Conservation (phyloP, 2,888 invertebrate species). For the Bimastos eiseni region DNA sequence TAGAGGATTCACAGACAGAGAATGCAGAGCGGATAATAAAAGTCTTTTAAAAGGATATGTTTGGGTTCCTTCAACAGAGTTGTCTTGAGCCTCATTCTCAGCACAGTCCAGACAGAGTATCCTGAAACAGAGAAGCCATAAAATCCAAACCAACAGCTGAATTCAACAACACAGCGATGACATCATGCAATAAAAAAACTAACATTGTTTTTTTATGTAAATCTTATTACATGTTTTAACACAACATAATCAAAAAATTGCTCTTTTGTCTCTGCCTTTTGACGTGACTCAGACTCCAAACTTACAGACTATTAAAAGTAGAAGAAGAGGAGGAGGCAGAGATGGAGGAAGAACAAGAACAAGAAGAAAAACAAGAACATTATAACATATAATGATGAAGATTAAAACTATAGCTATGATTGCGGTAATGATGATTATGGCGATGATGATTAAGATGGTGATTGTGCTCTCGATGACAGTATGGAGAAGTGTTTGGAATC, state of each 20-base stretch:
- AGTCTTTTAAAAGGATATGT: conserved; percentile 66
- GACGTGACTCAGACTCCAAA: too few relatives aligned
- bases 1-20: not conserved
- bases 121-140: not conserved
- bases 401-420: too few relatives aligned
- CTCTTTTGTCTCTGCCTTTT: too few relatives aligned
- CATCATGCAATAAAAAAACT: not conserved
- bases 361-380: too few relatives aligned
- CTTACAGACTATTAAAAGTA: too few relatives aligned
- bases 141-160: not conserved
- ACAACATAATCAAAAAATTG: too few relatives aligned
- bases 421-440: too few relatives aligned
- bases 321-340: too few relatives aligned
- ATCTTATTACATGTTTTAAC: not conserved
- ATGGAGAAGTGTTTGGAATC: too few relatives aligned
- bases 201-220: not conserved
- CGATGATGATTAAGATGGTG: not conserved
- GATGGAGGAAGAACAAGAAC: too few relatives aligned
- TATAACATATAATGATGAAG: not conserved
- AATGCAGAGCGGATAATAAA: conserved; percentile 23
- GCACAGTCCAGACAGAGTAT: not conserved
- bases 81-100: conserved; percentile 79
- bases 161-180: not conserved
- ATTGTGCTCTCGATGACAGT: not conserved
- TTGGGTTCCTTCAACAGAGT: conserved; percentile 76